Percentiles rank a stretch among this genome's conserved stretches.
These are phyloP conservation scores for Cantharis rufa DNA, from an alignment of 2,888 invertebrate genomes.

Conservation along the genomic window DNA sequence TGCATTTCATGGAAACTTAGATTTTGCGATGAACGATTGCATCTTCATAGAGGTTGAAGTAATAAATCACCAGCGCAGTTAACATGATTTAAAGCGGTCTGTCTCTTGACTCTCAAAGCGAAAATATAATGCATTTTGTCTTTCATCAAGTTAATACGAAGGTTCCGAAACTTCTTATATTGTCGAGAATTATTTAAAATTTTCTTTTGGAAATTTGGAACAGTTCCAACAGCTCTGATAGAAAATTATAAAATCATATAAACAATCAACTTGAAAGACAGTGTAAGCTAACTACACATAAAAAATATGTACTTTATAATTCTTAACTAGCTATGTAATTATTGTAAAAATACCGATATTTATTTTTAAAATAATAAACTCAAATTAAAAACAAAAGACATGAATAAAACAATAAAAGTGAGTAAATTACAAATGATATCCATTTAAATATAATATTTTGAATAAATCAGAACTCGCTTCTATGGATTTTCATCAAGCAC, in stretches of 20 bases:
- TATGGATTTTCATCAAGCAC: neutral
- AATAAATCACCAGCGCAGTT: neutral
- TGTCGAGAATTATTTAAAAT: neutral
- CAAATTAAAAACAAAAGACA: too few species aligned
- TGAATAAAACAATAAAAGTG: neutral
- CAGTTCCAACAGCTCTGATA: neutral
- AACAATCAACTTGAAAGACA: neutral
- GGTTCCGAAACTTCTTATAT: neutral
- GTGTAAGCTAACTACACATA: neutral
- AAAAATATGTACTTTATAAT: neutral
- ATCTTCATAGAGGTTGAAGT: neutral
- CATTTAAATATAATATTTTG: neutral
- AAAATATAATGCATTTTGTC: neutral
- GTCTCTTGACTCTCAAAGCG: neutral
- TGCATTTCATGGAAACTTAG: neutral
- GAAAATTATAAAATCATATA: neutral
- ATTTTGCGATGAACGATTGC: neutral
- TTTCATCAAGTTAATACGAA: neutral
- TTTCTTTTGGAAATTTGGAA: neutral
- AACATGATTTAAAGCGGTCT: neutral
- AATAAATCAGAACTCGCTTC: neutral
- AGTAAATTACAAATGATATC: too few species aligned
- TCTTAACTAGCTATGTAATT: neutral
- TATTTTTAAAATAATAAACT: neutral
- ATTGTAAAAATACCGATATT: neutral